These are phyloP conservation scores for Pegea sp. DNA, from an alignment of 23 tunicate genomes.

Conservation along the genomic window DNA sequence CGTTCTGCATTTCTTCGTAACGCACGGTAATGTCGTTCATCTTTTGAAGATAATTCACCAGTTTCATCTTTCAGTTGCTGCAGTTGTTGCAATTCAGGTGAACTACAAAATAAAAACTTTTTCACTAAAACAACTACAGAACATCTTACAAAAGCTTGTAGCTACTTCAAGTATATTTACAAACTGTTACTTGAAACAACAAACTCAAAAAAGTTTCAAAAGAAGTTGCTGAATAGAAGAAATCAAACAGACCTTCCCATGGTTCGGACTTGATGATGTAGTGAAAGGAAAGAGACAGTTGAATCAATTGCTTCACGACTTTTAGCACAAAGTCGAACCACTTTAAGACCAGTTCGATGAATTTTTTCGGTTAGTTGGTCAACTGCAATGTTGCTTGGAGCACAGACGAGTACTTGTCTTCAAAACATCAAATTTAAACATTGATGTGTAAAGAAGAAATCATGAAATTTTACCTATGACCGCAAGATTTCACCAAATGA, in stretches of 20 bases:
- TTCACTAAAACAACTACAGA: not conserved
- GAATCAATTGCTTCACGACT: slow-evolving; percentile 95
- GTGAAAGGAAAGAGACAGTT: slow-evolving; percentile 76
- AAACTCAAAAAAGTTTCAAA: not conserved
- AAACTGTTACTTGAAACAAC: not conserved
- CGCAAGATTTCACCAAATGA: slow-evolving; percentile 87
- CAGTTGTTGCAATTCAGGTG: slow-evolving; percentile 87
- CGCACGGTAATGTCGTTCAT: slow-evolving; percentile 79
- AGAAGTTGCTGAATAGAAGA: not conserved
- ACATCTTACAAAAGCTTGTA: not conserved
- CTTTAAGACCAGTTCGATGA: slow-evolving; percentile 90
- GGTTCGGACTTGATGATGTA: slow-evolving; percentile 91
- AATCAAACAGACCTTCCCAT: slow-evolving; percentile 52
- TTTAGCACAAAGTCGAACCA: slow-evolving; percentile 94
- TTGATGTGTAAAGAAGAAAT: not conserved
- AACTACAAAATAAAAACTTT: slow-evolving; percentile 5
- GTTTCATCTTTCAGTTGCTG: slow-evolving; percentile 92
- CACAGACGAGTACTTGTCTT: slow-evolving; percentile 96
- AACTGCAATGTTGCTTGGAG: slow-evolving; percentile 95
- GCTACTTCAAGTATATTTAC: not conserved
- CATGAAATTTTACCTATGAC: slow-evolving; percentile 39
- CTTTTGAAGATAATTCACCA: slow-evolving; percentile 86
- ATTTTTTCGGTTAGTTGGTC: slow-evolving; percentile 98
- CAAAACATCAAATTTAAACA: not conserved
- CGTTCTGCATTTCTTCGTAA: slow-evolving; percentile 80